Evolutionary conservation across 2,888 invertebrate species (phyloP), one percentile per base, ranked within the genome.

Genomic region (Vandiemenella viatica): DNA sequence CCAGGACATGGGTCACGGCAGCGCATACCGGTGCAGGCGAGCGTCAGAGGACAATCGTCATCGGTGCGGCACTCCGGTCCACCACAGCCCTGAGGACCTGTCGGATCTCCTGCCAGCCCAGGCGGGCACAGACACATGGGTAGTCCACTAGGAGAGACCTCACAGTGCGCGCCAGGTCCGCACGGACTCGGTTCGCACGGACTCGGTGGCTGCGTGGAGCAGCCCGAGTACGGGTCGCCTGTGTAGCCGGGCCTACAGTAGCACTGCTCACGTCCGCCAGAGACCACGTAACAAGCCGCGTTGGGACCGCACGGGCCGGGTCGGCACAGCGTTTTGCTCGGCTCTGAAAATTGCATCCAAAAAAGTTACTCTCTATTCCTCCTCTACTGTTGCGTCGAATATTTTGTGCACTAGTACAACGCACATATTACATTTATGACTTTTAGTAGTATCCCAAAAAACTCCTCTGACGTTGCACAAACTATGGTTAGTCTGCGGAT

Each of bases 1-100:
- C 86, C 86, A 0, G 84, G 80, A 58, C 88, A 89, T 20, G 88
- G 87, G 65, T 88, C 83, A 54, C 76, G 72, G 60, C 90, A 90
- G 58, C 77, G 74, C 61, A 83, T 83, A 22, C 83, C 82, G 61
- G 88, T 81, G 59, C 89, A 89, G 18, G 85, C 83, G 64, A 77
- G 76, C 58, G 76, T 73, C 49, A 70, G 63, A 18, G 77, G 70
- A 62, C 90, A 90, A 62, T 88, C 87, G 47, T 80, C 78, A 61
- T 90, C 85, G 18, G 79, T 73, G 60, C 80, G 78, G 64, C 89
- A 89, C 68, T 87, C 85, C 52, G 80, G 79, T n/a, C 81, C 78
- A 56, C 78, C 77, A 58, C 87, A 87, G 5, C 86, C 86, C 44
- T 38, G 53, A 2, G 72, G 61, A 50, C 82, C 78, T 20, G 79